Percentiles rank a stretch among this genome's conserved stretches.
These are phyloP conservation scores for Megaptera novaeangliae DNA, from an alignment of 2,113 vertebrate genomes.

Conservation along the genomic window DNA sequence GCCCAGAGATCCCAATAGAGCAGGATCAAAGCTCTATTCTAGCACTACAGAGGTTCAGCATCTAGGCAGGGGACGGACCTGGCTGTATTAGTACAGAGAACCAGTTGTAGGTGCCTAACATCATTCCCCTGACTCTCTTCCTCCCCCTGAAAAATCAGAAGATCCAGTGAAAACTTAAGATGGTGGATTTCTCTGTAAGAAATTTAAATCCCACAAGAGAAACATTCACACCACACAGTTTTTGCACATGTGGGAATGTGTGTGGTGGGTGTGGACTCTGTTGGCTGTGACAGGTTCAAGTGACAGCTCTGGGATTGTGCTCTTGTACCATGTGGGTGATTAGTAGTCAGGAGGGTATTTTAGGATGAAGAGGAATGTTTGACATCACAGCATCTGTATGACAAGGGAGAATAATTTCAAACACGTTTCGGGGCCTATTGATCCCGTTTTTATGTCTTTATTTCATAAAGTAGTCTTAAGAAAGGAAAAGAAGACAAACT, in stretches of 20 bases:
- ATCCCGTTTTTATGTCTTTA: conserved; percentile 43
- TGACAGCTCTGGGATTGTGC: conserved; percentile 25
- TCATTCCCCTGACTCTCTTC: neutral
- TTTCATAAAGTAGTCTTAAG: conserved; percentile 29
- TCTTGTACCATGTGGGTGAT: conserved; percentile 15
- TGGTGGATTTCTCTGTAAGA: neutral
- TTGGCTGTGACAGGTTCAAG: neutral
- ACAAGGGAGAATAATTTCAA: conserved; percentile 45
- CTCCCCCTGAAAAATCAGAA: neutral
- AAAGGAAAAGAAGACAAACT: neutral
- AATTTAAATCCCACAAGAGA: neutral
- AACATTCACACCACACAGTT: neutral
- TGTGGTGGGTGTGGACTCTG: neutral
- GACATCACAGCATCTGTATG: conserved; percentile 22
- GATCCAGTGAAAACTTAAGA: neutral
- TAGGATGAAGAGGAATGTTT: neutral
- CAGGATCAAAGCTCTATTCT: neutral
- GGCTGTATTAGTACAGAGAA: neutral
- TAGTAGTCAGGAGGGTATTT: conserved; percentile 6
- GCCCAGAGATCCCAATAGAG: neutral
- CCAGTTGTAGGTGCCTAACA: neutral
- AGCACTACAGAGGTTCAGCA: neutral
- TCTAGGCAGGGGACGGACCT: neutral
- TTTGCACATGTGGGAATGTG: neutral
- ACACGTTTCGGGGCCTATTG: conserved; percentile 37